Evolutionary conservation across 1,140 invertebrate genomes (phyloP).

Genomic region (Drosophila nannoptera): DNA sequence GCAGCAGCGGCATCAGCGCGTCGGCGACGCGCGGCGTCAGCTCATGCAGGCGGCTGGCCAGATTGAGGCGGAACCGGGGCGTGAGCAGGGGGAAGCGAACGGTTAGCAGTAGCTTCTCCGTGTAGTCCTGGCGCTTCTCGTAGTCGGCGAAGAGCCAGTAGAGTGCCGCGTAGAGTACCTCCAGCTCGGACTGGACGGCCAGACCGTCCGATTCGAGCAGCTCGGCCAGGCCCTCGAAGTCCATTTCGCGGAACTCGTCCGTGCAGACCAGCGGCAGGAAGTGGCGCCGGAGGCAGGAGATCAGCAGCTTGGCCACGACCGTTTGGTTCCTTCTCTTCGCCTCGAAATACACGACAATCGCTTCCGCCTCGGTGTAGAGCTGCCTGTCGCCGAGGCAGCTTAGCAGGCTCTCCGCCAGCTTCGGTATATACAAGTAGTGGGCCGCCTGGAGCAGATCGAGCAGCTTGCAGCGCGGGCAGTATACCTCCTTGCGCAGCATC

Average conservation of each 20-base stretch:
- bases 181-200: slow-evolving; percentile 20
- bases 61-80: background rate
- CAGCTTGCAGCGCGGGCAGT: background rate
- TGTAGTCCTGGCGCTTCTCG: background rate
- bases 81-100: slow-evolving; percentile 13
- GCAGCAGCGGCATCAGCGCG: background rate
- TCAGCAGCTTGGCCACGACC: slow-evolving; percentile 4
- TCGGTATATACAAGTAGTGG: background rate
- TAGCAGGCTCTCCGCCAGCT: background rate
- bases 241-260: background rate
- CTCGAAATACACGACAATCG: background rate
- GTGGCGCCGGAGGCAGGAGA: background rate
- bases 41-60: background rate
- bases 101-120: background rate
- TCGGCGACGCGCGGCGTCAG: background rate
- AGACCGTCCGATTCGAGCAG: slow-evolving; percentile 3
- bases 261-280: slow-evolving; percentile 14
- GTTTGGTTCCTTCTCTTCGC: background rate
- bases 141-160: slow-evolving; percentile 7
- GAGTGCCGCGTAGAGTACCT: slow-evolving; percentile 19
- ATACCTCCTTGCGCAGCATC: background rate
- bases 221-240: background rate
- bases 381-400: background rate
- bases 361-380: background rate
- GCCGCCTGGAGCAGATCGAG: slow-evolving; percentile 2